Base-by-base conservation (phyloP, 2,888 invertebrate genomes). In the Merodon equestris region DNA sequence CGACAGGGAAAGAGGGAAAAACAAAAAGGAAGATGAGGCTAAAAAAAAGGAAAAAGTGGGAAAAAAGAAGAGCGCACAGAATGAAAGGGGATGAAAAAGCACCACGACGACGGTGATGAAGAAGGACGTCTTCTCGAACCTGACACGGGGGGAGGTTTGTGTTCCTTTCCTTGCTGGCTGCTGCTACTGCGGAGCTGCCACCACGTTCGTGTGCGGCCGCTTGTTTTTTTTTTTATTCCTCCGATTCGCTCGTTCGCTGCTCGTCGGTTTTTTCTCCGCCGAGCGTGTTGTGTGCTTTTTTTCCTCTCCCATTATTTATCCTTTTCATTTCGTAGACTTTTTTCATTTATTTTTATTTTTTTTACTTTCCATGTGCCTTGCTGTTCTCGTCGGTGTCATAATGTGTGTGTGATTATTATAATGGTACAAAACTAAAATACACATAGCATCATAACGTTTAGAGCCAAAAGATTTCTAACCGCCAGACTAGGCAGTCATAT, bases 381-480 rank as follows among this genome's bases (percentile, higher is more conserved):
- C 57, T 51, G 57, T 47, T 60, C 56, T 40, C 74, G 60, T 48
- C 63, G 68, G 54, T 81, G 60, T 68, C 81, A 74, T 79, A 79
- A 79, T 77, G 54, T 79, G 74, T 79, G 77, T 60, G 66, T 75
- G 81, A 74, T 81, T 81, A 81, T 81, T 81, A 79, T 77, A 74
- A 81, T 70, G 76, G 82, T 81, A 83, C 82, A 82, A 83, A 82
- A 83, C 83, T 79, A 83, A 83, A 83, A 83, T 83, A 83, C 83
- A 83, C 83, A 83, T 83, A 84, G 82, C 84, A 84, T 84, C 83
- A 84, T 84, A 84, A 84, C 83, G 84, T 84, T 83, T 83, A 83
- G 83, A 82, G 84, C 83, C 83, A 85, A 84, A 85, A 85, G 84
- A 84, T 84, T 85, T 84, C 84, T 84, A 85, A 84, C 85, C 85